phyloP scores from a whole-genome alignment of 2,113 vertebrate genomes.

The Sterrhoptilus dennistouni region DNA sequence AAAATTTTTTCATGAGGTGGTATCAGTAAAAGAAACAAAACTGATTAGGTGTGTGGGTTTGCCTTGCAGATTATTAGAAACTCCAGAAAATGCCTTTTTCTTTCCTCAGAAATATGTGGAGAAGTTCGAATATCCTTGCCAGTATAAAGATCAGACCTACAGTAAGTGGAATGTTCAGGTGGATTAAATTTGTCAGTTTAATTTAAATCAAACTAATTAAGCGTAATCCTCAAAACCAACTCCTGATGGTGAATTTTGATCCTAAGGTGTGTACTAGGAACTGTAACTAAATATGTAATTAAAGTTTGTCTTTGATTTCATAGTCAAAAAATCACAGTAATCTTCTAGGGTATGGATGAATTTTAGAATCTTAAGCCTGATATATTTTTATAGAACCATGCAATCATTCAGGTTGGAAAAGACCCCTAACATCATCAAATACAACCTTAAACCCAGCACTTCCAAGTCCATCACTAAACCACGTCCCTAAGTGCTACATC shows the following conservation, averaged over 20 bases:
- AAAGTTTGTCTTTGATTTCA: not conserved
- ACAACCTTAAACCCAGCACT: not conserved
- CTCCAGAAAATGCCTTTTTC: conserved; percentile 60
- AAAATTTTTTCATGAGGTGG: not conserved
- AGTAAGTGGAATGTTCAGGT: conserved; percentile 76
- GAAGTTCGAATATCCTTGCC: conserved; percentile 75
- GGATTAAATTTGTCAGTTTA: conserved; percentile 76
- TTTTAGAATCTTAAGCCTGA: not conserved
- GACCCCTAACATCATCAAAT: not conserved
- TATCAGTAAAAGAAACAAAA: not conserved
- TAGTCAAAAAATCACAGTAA: not conserved
- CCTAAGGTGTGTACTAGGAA: conserved; percentile 66
- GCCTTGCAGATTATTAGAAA: conserved; percentile 60
- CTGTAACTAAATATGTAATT: not conserved
- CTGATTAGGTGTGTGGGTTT: not conserved
- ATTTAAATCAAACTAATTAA: conserved; percentile 80
- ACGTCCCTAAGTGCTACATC: not conserved
- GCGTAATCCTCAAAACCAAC: conserved; percentile 57
- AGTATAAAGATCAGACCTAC: conserved; percentile 74
- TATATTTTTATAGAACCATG: not conserved
- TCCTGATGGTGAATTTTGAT: conserved; percentile 84
- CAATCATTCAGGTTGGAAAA: not conserved
- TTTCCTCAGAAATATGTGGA: conserved; percentile 71
- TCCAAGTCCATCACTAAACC: not conserved
- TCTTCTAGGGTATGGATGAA: not conserved